Base-by-base conservation (phyloP, 2,113 vertebrate species). In the Zosterops lateralis region DNA sequence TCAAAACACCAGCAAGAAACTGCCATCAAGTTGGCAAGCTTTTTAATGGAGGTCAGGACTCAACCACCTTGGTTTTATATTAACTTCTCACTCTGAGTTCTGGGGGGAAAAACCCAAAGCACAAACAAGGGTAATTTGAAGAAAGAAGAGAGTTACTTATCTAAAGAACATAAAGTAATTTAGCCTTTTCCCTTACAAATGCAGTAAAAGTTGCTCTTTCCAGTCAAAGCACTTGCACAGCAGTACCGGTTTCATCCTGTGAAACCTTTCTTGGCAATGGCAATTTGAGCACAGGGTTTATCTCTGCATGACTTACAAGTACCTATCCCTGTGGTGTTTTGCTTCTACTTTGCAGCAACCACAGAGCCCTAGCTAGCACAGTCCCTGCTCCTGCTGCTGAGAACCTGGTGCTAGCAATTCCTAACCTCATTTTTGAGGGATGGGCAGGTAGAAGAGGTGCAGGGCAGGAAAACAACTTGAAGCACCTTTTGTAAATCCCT, bases 1-100 rank as follows among this genome's bases (percentile, higher is more conserved):
- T 93, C 74, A 93, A 90, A 96, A 40, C 36, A 38, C 24, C 28
- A 44, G 34, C n/a, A 66, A 58, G 44, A 28, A 89, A 17, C 38
- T 61, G 45, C 32, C 54, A 54, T 47, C 10, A 14, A 76, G 57
- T 66, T 54, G 56, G 40, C 75, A 84, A 89, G 29, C 21, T 74
- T 32, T 32, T 21, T 71, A 84, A 94, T 92, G 73, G 90, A 81
- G 47, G 51, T 82, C 80, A 68, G 17, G 48, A 51, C 12, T 40
- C 62, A 82, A 21, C 19, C 17, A 32, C 7, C 10, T n/a, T 65
- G 42, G 3, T 36, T 93, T 89, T 76, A 71, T 79, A 73, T 85
- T 57, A 48, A 42, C 54, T 87, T 87, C n/a, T 50, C 91, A 12
- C 53, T 82, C 67, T 14, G 53, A 48, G 6, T 57, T 82, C 47